These are phyloP conservation scores for Plagiodera versicolora DNA, from an alignment of 2,888 invertebrate genomes.

Conservation along the genomic window DNA sequence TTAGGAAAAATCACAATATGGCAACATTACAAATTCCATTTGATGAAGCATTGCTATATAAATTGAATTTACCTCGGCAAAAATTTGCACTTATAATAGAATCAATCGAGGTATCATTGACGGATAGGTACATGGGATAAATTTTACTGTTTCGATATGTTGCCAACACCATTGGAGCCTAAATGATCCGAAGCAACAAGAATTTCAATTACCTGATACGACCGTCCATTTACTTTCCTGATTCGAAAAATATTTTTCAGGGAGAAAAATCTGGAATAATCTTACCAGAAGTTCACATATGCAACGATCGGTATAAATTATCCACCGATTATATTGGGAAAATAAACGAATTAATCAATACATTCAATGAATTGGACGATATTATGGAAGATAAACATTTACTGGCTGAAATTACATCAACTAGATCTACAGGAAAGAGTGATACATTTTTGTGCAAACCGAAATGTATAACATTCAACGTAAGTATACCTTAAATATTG, in stretches of 20 bases:
- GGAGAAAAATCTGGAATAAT: conserved; percentile 17
- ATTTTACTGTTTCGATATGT: too few species aligned
- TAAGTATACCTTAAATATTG: conserved; percentile 10
- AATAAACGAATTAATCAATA: conserved; percentile 27
- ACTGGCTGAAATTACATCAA: not conserved
- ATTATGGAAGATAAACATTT: conserved; percentile 33
- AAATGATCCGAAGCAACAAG: too few species aligned
- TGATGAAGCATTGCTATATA: too few species aligned
- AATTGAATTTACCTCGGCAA: too few species aligned
- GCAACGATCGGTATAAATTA: conserved; percentile 29
- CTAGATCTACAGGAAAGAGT: not conserved
- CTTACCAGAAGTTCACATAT: conserved; percentile 22
- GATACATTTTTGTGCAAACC: conserved; percentile 26
- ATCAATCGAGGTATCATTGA: too few species aligned
- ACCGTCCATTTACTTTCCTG: too few species aligned
- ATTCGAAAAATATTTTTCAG: conserved; percentile 10
- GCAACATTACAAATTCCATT: too few species aligned
- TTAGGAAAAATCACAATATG: too few species aligned
- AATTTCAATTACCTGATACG: too few species aligned
- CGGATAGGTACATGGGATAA: too few species aligned
- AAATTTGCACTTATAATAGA: too few species aligned
- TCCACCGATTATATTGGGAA: conserved; percentile 21
- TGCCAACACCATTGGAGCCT: too few species aligned
- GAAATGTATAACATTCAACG: conserved; percentile 26
- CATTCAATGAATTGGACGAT: conserved; percentile 32